These are phyloP conservation scores for Cantharis nigra DNA, from an alignment of 2,888 invertebrate genomes.

Conservation along the genomic window DNA sequence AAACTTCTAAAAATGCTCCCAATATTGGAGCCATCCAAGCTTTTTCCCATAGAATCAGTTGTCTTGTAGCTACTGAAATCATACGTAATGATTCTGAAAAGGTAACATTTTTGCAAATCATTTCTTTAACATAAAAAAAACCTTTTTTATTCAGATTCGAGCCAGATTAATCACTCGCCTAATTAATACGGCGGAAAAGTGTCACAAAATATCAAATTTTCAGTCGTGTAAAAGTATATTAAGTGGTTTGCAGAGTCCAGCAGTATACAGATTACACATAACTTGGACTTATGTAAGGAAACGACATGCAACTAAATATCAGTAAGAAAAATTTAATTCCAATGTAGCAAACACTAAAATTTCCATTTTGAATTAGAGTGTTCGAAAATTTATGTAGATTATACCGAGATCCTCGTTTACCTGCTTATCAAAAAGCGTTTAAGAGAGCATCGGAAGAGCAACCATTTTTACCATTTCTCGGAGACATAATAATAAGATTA, in stretches of 20 bases:
- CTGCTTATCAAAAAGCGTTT: constrained; percentile 54
- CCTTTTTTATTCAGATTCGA: constrained; percentile 48
- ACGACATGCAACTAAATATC: constrained; percentile 60
- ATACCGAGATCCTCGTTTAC: constrained; percentile 55
- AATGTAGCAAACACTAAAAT: neutral
- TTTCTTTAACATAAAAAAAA: neutral
- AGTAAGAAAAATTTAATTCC: constrained; percentile 41
- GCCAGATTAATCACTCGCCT: constrained; percentile 60
- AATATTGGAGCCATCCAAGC: constrained; percentile 59
- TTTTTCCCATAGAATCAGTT: constrained; percentile 60
- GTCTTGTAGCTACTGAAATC: constrained; percentile 58
- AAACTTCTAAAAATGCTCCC: constrained; percentile 57
- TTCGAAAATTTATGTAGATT: constrained; percentile 58
- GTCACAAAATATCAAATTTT: constrained; percentile 59
- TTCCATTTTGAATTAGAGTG: constrained; percentile 40
- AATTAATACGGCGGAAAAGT: constrained; percentile 61
- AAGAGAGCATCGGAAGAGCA: constrained; percentile 49
- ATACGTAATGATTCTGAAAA: constrained; percentile 52
- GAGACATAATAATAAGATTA: constrained; percentile 55
- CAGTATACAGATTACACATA: constrained; percentile 57
- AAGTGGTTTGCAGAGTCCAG: constrained; percentile 59
- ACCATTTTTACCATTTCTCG: constrained; percentile 58
- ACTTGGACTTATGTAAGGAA: constrained; percentile 60
- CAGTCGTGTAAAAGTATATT: constrained; percentile 60
- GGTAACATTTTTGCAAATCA: constrained; percentile 37